phyloP scores from a whole-genome alignment of 1,140 invertebrate genomes.

The Sminthurinus signatus region DNA sequence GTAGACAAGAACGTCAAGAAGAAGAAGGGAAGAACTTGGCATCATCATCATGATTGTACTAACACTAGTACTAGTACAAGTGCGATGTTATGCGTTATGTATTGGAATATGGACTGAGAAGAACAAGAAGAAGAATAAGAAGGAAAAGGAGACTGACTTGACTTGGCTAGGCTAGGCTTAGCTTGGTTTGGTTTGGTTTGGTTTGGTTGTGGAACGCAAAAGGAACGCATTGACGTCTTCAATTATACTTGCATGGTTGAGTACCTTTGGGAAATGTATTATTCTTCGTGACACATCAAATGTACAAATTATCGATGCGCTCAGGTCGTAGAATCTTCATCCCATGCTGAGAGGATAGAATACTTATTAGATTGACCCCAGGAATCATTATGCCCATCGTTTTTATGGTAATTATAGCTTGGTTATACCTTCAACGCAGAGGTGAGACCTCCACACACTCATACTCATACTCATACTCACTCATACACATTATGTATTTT shows the following conservation, averaged over 20 bases:
- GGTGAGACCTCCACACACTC: slow-evolving; percentile 14
- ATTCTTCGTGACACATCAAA: slow-evolving; percentile 36
- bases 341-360: slow-evolving; percentile 33
- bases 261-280: slow-evolving; percentile 24
- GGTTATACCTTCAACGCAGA: slow-evolving; percentile 17
- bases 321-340: slow-evolving; percentile 10
- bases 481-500: no score
- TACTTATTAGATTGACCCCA: slow-evolving; percentile 38
- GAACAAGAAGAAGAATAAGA: no score
- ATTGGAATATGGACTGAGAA: no score
- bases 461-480: slow-evolving; percentile 1
- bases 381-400: slow-evolving; percentile 36
- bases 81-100: no score
- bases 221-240: slow-evolving; percentile 4
- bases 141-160: no score
- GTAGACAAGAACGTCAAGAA: neutral
- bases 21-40: neutral
- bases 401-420: slow-evolving; percentile 37
- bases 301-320: slow-evolving; percentile 34
- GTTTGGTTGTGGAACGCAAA: no score
- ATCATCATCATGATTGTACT: no score
- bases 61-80: no score
- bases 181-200: no score
- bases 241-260: neutral
- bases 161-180: no score